Conservation (phyloP, 30 jellyfish, hydroid and myxozoan genomes). For the Catostylus mosaicus region DNA sequence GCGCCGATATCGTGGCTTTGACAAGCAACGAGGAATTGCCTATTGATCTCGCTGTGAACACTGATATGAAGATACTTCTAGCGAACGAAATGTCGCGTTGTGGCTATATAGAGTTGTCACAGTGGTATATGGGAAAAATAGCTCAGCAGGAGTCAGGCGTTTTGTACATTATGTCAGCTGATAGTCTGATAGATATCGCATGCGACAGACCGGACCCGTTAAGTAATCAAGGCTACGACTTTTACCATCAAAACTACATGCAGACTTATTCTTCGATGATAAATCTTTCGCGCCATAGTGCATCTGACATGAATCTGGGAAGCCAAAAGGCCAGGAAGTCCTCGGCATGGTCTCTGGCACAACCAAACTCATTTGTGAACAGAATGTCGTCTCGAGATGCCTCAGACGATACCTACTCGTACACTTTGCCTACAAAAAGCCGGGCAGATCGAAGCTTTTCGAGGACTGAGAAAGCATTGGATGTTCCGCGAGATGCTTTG, state of each 20-base stretch:
- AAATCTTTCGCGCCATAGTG: conserved; percentile 20
- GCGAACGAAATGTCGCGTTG: conserved; percentile 81
- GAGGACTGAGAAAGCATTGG: not conserved
- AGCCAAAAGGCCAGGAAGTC: conserved; percentile 31
- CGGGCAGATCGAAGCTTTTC: not conserved
- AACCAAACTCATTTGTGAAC: not conserved
- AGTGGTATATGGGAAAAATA: conserved; percentile 85
- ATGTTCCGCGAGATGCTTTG: not conserved
- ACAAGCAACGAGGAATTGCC: conserved; percentile 90
- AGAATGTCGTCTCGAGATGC: not conserved
- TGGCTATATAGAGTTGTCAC: conserved; percentile 89
- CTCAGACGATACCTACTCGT: conserved; percentile 5
- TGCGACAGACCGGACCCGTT: conserved; percentile 72
- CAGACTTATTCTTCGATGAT: conserved; percentile 65
- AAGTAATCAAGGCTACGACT: conserved; percentile 21
- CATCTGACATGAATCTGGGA: conserved; percentile 16
- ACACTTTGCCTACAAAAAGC: conserved; percentile 10
- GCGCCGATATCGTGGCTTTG: conserved; percentile 92
- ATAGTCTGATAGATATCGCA: conserved; percentile 84
- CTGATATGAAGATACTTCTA: conserved; percentile 73
- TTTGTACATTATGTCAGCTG: conserved; percentile 77
- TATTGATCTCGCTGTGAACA: conserved; percentile 81
- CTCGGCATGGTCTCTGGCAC: conserved; percentile 55
- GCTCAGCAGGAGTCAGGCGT: conserved; percentile 83
- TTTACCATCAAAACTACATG: conserved; percentile 32